phyloP scores from a whole-genome alignment of 2,113 vertebrate species.

The Perca schrenkii region DNA sequence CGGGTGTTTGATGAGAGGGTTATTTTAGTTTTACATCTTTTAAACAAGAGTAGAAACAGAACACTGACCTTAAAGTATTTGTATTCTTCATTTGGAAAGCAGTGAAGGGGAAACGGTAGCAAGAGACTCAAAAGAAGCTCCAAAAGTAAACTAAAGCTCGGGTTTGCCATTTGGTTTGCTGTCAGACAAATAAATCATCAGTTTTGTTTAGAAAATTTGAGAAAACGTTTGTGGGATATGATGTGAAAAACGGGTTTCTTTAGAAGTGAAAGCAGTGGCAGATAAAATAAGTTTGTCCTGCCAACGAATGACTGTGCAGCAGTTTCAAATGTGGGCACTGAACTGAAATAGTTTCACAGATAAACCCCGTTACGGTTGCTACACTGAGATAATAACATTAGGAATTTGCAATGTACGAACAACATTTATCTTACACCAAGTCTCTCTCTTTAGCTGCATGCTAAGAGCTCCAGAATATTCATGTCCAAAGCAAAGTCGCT shows the following conservation, averaged over 20 bases:
- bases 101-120: constrained; percentile 17
- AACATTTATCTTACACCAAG: neutral
- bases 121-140: constrained; percentile 23
- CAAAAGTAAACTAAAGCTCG: constrained; percentile 45
- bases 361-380: constrained; percentile 11
- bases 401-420: constrained; percentile 17
- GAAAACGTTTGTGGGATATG: constrained; percentile 14
- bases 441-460: neutral
- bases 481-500: neutral
- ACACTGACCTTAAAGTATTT: constrained; percentile 33
- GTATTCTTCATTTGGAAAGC: constrained; percentile 19
- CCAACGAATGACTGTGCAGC: constrained; percentile 27
- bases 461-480: neutral
- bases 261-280: constrained; percentile 29
- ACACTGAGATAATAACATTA: constrained; percentile 12
- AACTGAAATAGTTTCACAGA: constrained; percentile 56
- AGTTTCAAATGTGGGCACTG: constrained; percentile 23
- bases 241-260: constrained; percentile 46
- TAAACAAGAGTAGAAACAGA: constrained; percentile 33
- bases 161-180: constrained; percentile 2
- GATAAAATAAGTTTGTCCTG: constrained; percentile 42
- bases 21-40: constrained; percentile 26
- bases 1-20: constrained; percentile 1
- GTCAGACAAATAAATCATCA: constrained; percentile 46
- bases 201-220: constrained; percentile 36